These are phyloP conservation scores for Orchestes rusci DNA, from an alignment of 2,888 invertebrate genomes.

Conservation along the genomic window DNA sequence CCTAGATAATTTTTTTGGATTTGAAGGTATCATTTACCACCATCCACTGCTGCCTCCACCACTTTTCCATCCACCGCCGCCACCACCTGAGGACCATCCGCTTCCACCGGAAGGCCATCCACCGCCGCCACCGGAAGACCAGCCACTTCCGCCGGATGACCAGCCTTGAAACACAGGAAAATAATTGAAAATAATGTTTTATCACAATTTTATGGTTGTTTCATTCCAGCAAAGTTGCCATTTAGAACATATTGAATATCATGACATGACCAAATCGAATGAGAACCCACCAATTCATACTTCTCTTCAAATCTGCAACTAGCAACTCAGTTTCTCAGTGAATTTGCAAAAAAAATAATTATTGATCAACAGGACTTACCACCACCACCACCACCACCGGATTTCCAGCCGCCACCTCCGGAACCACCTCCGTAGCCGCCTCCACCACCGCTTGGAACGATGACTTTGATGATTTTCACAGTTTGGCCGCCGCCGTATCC, in stretches of 20 bases:
- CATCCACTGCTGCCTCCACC: slow-evolving; percentile 22
- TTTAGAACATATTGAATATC: no score
- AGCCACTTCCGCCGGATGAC: not conserved
- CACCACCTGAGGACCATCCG: slow-evolving; percentile 9
- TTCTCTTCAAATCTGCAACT: no score
- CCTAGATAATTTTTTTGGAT: not conserved
- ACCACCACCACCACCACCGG: slow-evolving; percentile 21
- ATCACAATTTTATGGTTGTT: no score
- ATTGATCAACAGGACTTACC: no score
- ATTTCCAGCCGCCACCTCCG: slow-evolving; percentile 17
- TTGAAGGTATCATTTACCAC: slow-evolving; percentile 24
- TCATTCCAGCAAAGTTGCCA: no score
- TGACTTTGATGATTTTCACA: slow-evolving; percentile 18
- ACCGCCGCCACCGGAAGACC: slow-evolving; percentile 2
- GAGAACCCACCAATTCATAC: no score
- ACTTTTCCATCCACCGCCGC: slow-evolving; percentile 16
- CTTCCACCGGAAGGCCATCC: slow-evolving; percentile 7
- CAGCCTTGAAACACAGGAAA: not conserved
- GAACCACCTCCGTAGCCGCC: slow-evolving; percentile 18
- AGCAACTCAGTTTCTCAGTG: no score
- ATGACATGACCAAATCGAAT: no score
- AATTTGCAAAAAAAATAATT: no score
- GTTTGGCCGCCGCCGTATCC: slow-evolving; percentile 16
- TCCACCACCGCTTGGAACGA: slow-evolving; percentile 26
- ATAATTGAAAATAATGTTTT: not conserved